phyloP scores from a whole-genome alignment of 2,113 vertebrate species.

The Tragelaphus imberbis region DNA sequence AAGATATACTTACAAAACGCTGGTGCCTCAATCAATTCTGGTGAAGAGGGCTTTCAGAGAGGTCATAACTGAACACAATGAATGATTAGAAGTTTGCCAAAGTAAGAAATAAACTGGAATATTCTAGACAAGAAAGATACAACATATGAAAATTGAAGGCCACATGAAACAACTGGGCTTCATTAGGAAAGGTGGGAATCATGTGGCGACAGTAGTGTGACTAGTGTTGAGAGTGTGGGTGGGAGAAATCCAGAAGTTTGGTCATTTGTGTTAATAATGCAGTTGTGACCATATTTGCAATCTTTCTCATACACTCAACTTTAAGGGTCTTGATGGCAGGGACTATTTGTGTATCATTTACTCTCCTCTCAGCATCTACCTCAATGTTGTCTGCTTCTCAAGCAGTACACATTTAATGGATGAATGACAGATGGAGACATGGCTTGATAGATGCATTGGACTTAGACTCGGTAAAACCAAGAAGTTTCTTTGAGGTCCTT shows the following conservation, averaged over 20 bases:
- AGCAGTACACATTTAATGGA: not conserved
- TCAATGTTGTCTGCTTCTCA: not conserved
- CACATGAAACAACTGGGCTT: not conserved
- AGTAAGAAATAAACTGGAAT: not conserved
- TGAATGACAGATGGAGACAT: not conserved
- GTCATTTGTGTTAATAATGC: not conserved
- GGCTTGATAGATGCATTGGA: not conserved
- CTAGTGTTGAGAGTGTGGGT: rapidly evolving
- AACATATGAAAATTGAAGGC: not conserved
- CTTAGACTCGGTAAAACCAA: not conserved
- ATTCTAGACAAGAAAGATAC: not conserved
- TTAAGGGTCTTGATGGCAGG: not conserved
- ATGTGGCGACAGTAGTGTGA: rapidly evolving
- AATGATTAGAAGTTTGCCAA: not conserved
- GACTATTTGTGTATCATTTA: not conserved
- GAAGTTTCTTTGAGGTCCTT: not conserved
- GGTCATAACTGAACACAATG: not conserved
- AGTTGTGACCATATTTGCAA: not conserved
- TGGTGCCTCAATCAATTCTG: rapidly evolving
- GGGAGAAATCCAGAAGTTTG: not conserved
- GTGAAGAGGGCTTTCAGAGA: not conserved
- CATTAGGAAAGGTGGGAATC: not conserved
- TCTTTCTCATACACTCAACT: not conserved
- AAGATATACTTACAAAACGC: not conserved
- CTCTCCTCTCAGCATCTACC: not conserved